phyloP scores from a whole-genome alignment of 64 coral and sea anemone species.

The Trachythela sp. region DNA sequence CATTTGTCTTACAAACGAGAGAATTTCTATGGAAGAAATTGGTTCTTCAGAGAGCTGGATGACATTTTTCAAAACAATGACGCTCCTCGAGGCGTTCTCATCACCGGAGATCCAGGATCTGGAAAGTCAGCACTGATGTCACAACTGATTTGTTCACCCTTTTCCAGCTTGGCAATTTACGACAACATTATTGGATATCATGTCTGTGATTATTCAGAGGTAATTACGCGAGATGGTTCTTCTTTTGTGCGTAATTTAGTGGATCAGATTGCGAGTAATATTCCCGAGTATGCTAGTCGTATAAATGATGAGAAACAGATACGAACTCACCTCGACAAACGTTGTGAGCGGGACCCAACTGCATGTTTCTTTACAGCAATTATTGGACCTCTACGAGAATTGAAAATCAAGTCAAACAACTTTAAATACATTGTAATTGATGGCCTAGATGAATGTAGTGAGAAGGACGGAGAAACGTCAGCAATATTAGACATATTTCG shows the following conservation, averaged over 20 bases:
- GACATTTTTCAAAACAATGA: not conserved
- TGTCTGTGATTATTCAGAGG: slow-evolving; percentile 68
- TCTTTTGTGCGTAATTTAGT: slow-evolving; percentile 76
- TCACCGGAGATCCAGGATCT: slow-evolving; percentile 80
- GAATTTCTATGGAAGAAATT: slow-evolving; percentile 70
- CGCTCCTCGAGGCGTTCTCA: slow-evolving; percentile 44
- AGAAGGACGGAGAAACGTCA: slow-evolving; percentile 7
- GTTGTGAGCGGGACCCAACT: slow-evolving; percentile 57
- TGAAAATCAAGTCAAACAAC: not conserved
- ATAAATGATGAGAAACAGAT: slow-evolving; percentile 41
- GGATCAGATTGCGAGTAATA: slow-evolving; percentile 57
- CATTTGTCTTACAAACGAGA: slow-evolving; percentile 50
- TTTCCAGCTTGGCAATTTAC: slow-evolving; percentile 63
- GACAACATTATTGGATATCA: slow-evolving; percentile 73
- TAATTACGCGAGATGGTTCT: slow-evolving; percentile 55
- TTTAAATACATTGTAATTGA: slow-evolving; percentile 70
- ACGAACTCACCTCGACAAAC: slow-evolving; percentile 37
- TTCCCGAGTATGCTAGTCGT: slow-evolving; percentile 42
- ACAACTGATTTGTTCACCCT: slow-evolving; percentile 68
- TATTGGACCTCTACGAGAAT: slow-evolving; percentile 52
- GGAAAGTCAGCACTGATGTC: slow-evolving; percentile 80
- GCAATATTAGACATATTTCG: slow-evolving; percentile 53
- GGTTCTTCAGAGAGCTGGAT: slow-evolving; percentile 66
- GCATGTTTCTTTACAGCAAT: slow-evolving; percentile 78
- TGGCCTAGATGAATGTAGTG: slow-evolving; percentile 78